A percentile compares a stretch with the other conserved stretches of the same genome.
Evolutionary conservation across 2,888 invertebrate species (phyloP).

Genomic region (Hypomecis punctinalis): DNA sequence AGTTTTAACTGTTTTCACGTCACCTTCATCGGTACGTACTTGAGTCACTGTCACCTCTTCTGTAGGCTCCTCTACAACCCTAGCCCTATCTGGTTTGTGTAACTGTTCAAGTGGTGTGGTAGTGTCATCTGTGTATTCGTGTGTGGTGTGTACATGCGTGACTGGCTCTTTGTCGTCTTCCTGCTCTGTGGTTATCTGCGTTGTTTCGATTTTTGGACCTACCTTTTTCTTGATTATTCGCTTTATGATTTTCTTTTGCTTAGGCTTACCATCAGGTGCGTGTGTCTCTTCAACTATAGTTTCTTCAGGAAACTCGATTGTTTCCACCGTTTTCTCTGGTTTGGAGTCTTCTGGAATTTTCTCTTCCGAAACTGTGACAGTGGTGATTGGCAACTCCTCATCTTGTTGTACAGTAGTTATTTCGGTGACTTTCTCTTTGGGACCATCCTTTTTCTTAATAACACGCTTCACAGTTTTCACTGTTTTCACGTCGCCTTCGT

Average conservation of each 20-base stretch:
- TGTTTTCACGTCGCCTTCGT: constrained; percentile 57
- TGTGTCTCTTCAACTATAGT: constrained; percentile 52
- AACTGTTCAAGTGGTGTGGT: constrained; percentile 41
- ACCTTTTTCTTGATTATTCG: constrained; percentile 68
- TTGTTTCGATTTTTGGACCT: constrained; percentile 56
- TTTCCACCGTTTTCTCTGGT: constrained; percentile 47
- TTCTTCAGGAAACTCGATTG: constrained; percentile 61
- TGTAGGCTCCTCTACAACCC: constrained; percentile 50
- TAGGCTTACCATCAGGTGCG: constrained; percentile 55
- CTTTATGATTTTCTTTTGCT: constrained; percentile 61
- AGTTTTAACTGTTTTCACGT: constrained; percentile 44
- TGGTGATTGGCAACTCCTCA: constrained; percentile 61
- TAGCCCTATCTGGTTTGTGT: constrained; percentile 42
- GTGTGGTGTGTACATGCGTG: constrained; percentile 52
- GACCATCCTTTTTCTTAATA: constrained; percentile 63
- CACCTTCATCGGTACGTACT: constrained; percentile 45
- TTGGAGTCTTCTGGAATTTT: constrained; percentile 47
- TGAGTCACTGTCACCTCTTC: constrained; percentile 48
- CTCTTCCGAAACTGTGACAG: constrained; percentile 46
- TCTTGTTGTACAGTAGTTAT: constrained; percentile 72
- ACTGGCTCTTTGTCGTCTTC: constrained; percentile 54
- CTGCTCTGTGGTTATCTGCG: constrained; percentile 55
- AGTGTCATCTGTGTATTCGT: constrained; percentile 55
- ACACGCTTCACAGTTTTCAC: constrained; percentile 50
- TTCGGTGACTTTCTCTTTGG: constrained; percentile 64